Base-by-base conservation (phyloP, 2,888 invertebrate species). In the Megamerina dolium region DNA sequence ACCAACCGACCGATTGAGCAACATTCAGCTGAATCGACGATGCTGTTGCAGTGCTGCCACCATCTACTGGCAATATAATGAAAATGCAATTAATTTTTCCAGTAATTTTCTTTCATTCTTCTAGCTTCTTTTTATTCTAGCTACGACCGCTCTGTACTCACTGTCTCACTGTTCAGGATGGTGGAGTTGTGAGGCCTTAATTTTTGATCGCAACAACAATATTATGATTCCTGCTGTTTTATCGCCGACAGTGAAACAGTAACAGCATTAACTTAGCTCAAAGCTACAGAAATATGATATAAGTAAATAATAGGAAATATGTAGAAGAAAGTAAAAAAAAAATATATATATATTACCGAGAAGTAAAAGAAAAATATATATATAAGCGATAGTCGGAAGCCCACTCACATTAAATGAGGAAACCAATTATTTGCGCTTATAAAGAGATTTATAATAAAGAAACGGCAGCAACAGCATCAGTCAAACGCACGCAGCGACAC, bases 51-150 rank as follows among this genome's bases (percentile, higher is more conserved):
- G n/a, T n/a, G n/a, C n/a, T n/a, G 29, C 37, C 40, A 27, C n/a
- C 29, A 20, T 34, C 37, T 43, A 41, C 43, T 53, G 59, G 59
- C 58, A 59, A 57, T 64, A 68, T 69, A 68, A 68, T 68, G 68
- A 68, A 68, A 68, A 69, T 69, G 68, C 68, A 68, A 68, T 68
- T 68, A 68, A 68, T 68, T 69, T 65, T 63, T 66, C 58, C 59
- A 63, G 58, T 57, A 57, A 57, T 57, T 62, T 62, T 58, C 57
- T 61, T 56, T 51, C 46, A 41, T 9, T 31, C 26, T 21, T 33
- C 46, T 43, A 37, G 40, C 34, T n/a, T n/a, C n/a, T n/a, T 21
- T 43, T 48, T 43, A 23, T 8, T 43, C 16, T 29, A 26, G 27
- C 9, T 40, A 27, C 32, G n/a, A 31, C 18, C 37, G 26, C 26